phyloP scores from a whole-genome alignment of 2,113 vertebrate species.

The Sorex fumeus region DNA sequence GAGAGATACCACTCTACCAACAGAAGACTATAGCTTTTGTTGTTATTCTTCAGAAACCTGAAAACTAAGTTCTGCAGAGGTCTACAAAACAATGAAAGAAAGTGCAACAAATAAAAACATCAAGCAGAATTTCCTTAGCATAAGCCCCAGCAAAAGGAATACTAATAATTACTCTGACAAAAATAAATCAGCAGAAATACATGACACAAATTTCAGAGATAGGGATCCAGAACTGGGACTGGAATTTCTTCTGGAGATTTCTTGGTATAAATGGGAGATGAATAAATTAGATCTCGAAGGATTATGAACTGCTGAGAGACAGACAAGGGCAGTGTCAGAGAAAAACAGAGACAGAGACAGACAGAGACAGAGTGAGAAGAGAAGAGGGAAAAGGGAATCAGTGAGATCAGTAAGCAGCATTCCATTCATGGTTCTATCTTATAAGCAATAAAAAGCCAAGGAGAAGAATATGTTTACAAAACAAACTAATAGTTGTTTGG shows the following conservation, averaged over 20 bases:
- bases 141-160: too few species aligned
- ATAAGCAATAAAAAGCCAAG: neutral
- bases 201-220: constrained; percentile 55
- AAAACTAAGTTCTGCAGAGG: neutral
- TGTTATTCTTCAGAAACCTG: neutral
- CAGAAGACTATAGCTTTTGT: neutral
- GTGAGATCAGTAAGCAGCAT: neutral
- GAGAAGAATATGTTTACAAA: neutral
- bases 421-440: constrained; percentile 19
- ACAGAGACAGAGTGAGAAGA: neutral
- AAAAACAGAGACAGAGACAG: too few species aligned
- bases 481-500: neutral
- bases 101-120: constrained; percentile 18
- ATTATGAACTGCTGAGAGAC: neutral
- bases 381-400: neutral
- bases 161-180: neutral
- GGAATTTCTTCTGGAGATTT: constrained; percentile 41
- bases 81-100: constrained; percentile 20
- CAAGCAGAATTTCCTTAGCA: too few species aligned
- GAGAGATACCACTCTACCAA: neutral
- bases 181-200: neutral
- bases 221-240: neutral
- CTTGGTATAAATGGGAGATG: neutral
- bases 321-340: too few species aligned
- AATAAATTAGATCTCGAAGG: constrained; percentile 48